Percentiles rank a stretch among this genome's conserved stretches.
Conservation (phyloP, 2,113 vertebrate species). For the Sigmodon hispidus region DNA sequence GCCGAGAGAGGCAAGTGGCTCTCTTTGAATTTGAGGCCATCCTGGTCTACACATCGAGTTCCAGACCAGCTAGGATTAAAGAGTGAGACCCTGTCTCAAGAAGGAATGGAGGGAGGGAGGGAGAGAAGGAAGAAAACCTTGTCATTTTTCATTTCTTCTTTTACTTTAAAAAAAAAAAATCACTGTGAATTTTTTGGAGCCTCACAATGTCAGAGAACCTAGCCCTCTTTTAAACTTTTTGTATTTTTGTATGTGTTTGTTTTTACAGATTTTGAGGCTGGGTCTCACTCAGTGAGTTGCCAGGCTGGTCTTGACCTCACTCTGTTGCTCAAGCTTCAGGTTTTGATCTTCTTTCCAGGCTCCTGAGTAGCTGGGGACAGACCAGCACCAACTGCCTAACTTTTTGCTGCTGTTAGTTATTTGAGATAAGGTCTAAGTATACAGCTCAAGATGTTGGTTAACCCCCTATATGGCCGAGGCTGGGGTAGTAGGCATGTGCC, state of each 20-base stretch:
- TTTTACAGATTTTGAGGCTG: neutral
- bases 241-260: neutral
- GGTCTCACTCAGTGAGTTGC: neutral
- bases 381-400: neutral
- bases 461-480: no score
- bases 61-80: neutral
- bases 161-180: neutral
- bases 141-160: neutral
- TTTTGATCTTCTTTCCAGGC: neutral
- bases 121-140: neutral
- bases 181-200: neutral
- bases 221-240: neutral
- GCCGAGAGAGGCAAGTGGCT: neutral
- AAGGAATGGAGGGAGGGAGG: fast-evolving
- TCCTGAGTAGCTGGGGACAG: neutral
- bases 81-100: neutral
- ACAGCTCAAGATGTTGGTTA: neutral
- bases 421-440: neutral
- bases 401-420: neutral
- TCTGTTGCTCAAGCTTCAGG: neutral
- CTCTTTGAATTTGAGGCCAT: neutral
- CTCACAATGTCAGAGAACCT: neutral
- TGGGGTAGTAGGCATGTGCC: no score
- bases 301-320: neutral
- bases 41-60: neutral